Conservation (phyloP, 1,140 invertebrate species). For the Arion vulgaris region DNA sequence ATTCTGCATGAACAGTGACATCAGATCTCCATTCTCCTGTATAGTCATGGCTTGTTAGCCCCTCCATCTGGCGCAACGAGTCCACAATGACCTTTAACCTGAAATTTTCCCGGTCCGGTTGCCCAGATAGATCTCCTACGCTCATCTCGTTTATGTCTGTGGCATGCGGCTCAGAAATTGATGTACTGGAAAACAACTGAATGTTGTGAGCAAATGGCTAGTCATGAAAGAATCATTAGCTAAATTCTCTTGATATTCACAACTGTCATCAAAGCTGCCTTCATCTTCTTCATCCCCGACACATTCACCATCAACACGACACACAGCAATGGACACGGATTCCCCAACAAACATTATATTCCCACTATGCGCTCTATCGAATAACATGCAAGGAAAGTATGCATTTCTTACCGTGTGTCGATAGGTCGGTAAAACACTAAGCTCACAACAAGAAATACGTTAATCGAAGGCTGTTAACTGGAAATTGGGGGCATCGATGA, state of each 20-base stretch:
- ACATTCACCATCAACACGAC: background rate
- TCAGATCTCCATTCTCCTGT: background rate
- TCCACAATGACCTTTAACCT: background rate
- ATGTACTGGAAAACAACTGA: too few relatives aligned
- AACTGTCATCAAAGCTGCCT: background rate
- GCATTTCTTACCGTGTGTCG: too few relatives aligned
- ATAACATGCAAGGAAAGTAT: background rate
- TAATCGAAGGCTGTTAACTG: background rate
- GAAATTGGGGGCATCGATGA: background rate
- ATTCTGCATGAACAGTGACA: slow-evolving; percentile 5
- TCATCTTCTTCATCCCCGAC: background rate
- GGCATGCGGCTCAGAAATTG: background rate
- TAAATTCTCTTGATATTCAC: background rate
- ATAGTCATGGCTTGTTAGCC: background rate
- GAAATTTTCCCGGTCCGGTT: background rate
- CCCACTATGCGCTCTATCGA: background rate
- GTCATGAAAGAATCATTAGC: background rate
- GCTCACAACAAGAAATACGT: background rate
- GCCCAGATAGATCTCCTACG: background rate
- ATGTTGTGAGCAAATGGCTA: background rate
- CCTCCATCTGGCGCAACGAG: background rate
- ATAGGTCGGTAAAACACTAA: too few relatives aligned
- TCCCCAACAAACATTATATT: background rate
- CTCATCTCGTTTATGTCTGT: background rate
- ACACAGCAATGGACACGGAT: background rate